Percentiles rank a stretch among this genome's conserved stretches.
phyloP scores from a whole-genome alignment of 2,797 vertebrate genomes.

The Percopsis omiscomaycus region DNA sequence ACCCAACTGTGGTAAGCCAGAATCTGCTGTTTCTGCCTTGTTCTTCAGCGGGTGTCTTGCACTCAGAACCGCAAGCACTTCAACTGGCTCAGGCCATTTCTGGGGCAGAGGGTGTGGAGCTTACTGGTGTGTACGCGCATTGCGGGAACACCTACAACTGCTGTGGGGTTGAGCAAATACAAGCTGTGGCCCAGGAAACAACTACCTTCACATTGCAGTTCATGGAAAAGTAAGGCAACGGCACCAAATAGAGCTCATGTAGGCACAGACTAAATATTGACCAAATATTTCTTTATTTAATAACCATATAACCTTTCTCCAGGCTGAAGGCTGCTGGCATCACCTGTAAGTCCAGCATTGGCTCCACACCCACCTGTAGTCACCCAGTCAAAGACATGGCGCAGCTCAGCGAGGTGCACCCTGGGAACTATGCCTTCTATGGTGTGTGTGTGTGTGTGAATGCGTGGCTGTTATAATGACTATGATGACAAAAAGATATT shows the following conservation, averaged over 20 bases:
- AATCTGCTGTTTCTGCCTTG: background rate
- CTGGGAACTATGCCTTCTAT: slow-evolving; percentile 85
- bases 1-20: background rate
- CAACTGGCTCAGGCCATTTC: slow-evolving; percentile 72
- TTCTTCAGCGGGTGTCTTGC: slow-evolving; percentile 74
- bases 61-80: slow-evolving; percentile 70
- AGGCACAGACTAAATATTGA: too few relatives aligned
- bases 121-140: slow-evolving; percentile 83
- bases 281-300: too few relatives aligned
- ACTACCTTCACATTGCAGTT: slow-evolving; percentile 72
- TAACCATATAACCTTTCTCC: background rate
- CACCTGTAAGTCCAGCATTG: slow-evolving; percentile 80
- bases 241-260: too few relatives aligned
- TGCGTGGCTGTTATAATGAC: background rate
- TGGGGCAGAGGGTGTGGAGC: slow-evolving; percentile 61
- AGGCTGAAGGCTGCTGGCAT: slow-evolving; percentile 80
- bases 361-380: slow-evolving; percentile 87
- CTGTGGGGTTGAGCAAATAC: slow-evolving; percentile 71
- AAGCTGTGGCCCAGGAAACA: slow-evolving; percentile 75
- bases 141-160: slow-evolving; percentile 85
- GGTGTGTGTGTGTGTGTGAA: slow-evolving; percentile 55
- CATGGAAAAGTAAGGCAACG: slow-evolving; percentile 75
- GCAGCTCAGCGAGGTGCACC: slow-evolving; percentile 83
- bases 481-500: too few relatives aligned
- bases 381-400: slow-evolving; percentile 82